These are phyloP conservation scores for Cyclura pinguis DNA, from an alignment of 2,797 vertebrate species.

Conservation along the genomic window DNA sequence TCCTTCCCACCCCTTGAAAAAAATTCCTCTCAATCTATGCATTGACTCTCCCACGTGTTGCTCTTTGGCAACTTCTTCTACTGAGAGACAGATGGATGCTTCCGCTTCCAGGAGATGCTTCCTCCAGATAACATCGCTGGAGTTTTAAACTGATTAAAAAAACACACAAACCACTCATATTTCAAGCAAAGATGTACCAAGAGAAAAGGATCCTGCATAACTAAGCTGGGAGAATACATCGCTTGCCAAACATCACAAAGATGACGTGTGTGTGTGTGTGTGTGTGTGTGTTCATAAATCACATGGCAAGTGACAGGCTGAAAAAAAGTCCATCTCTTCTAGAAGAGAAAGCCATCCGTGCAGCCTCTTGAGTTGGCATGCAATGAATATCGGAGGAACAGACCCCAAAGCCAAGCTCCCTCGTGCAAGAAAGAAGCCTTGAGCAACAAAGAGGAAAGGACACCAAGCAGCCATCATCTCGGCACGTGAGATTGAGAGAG, in stretches of 20 bases:
- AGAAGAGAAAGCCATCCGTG: background rate
- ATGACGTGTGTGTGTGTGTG: background rate
- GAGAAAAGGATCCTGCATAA: background rate
- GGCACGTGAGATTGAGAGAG: background rate
- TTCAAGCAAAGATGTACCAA: background rate
- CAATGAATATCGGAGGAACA: background rate
- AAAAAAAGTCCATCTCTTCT: background rate
- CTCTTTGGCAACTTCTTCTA: constrained; percentile 34
- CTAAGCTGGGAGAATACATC: background rate
- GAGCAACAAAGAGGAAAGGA: background rate
- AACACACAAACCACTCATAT: background rate
- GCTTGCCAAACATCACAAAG: background rate
- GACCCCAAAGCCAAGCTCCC: background rate
- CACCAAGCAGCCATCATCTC: too few species aligned
- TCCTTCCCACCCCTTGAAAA: background rate
- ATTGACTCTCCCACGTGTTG: constrained; percentile 38
- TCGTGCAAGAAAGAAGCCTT: background rate
- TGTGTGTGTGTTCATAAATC: background rate
- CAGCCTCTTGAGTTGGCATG: background rate
- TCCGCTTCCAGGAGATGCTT: constrained; percentile 31
- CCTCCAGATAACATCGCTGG: constrained; percentile 24
- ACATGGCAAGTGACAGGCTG: background rate
- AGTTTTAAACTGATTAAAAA: background rate
- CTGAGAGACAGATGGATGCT: constrained; percentile 29
- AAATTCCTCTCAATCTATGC: too few species aligned